phyloP scores from a whole-genome alignment of 2,888 invertebrate genomes.

The Yponomeuta evonymella region DNA sequence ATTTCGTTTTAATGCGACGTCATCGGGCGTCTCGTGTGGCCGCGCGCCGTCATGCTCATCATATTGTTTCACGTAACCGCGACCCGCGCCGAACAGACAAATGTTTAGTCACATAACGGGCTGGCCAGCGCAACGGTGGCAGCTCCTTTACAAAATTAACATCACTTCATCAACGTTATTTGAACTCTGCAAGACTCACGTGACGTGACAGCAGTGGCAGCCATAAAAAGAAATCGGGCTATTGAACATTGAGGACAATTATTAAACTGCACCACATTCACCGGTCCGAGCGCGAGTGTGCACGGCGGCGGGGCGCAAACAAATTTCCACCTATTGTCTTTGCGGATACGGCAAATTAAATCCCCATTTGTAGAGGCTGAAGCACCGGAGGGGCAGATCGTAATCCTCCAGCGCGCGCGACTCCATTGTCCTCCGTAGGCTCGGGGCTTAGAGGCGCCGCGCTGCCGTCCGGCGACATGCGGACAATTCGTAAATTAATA shows the following conservation, averaged over 20 bases:
- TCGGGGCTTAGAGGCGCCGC: conserved; percentile 50
- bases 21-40: conserved; percentile 67
- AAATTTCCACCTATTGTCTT: conserved; percentile 60
- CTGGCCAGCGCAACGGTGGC: conserved; percentile 18
- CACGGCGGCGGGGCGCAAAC: conserved; percentile 36
- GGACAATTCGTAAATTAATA: conserved; percentile 63
- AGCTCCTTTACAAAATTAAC: background rate
- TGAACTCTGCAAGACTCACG: too few species aligned
- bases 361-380: conserved; percentile 55
- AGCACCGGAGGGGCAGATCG: conserved; percentile 42
- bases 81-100: conserved; percentile 21
- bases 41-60: conserved; percentile 39
- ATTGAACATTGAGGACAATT: too few species aligned
- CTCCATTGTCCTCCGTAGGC: conserved; percentile 52
- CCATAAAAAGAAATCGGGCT: background rate
- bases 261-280: too few species aligned
- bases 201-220: conserved; percentile 5
- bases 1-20: conserved; percentile 73
- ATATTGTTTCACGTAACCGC: conserved; percentile 40
- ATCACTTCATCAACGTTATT: too few species aligned
- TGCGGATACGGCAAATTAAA: conserved; percentile 66
- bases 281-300: background rate
- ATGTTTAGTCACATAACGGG: conserved; percentile 29
- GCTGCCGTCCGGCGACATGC: conserved; percentile 34
- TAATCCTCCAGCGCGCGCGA: conserved; percentile 57